These are phyloP conservation scores for Xylocampa areola DNA, from an alignment of 2,888 invertebrate species.

Conservation along the genomic window DNA sequence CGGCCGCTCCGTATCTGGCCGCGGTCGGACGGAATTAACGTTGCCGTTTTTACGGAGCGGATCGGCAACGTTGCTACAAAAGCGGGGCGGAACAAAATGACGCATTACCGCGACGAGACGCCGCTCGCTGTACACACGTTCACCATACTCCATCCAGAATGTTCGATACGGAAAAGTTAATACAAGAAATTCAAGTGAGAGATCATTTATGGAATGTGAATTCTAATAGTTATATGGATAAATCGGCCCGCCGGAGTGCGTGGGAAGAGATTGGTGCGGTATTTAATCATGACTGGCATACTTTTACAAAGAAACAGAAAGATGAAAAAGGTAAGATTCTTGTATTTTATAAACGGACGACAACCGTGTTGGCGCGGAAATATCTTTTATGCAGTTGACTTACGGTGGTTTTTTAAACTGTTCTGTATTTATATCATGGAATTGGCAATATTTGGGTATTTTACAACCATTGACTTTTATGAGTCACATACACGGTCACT, in stretches of 20 bases:
- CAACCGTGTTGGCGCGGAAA: no score
- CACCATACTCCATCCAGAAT: slow-evolving; percentile 15
- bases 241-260: background rate
- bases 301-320: background rate
- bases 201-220: slow-evolving; percentile 33
- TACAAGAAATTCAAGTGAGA: slow-evolving; percentile 33
- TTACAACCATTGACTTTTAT: no score
- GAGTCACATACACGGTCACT: no score
- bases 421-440: no score
- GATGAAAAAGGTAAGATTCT: slow-evolving; percentile 28
- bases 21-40: slow-evolving; percentile 40
- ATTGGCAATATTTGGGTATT: no score
- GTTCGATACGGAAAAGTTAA: slow-evolving; percentile 42
- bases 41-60: slow-evolving; percentile 46
- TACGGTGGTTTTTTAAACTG: no score
- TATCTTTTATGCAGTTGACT: no score
- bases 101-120: slow-evolving; percentile 6
- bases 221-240: slow-evolving; percentile 8
- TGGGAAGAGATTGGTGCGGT: slow-evolving; percentile 41
- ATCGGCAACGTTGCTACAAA: slow-evolving; percentile 48
- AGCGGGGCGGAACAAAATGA: slow-evolving; percentile 23
- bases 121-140: slow-evolving; percentile 6
- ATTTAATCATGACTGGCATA: slow-evolving; percentile 20
- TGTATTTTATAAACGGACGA: slow-evolving; percentile 3
- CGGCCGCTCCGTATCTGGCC: slow-evolving; percentile 25